Evolutionary conservation across 2,888 invertebrate genomes (phyloP), one percentile per base, ranked within the genome.

Genomic region (Lasioglossum villosulum): DNA sequence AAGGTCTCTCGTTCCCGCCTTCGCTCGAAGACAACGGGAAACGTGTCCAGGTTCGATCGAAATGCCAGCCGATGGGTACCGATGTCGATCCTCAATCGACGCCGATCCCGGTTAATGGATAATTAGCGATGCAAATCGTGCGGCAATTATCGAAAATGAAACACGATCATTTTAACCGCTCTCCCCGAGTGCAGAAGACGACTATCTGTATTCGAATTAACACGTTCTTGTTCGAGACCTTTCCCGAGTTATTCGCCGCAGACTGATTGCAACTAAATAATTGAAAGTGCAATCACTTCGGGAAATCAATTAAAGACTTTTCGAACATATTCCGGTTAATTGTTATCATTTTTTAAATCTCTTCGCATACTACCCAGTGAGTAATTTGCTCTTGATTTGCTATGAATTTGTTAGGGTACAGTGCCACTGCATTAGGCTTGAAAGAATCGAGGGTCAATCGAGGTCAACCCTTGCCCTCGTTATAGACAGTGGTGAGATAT

Each of bases 1-100:
- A 92, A 90, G 91, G 90, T 91, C 91, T 92, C 90, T 88, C 90
- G 88, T 91, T 89, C 80, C 86, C 83, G 86, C 83, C 86, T 83
- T 73, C 80, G 68, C 34, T 42, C 70, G 70, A 34, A 68, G 85
- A 85, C 82, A 82, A 76, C 75, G 42, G 70, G 83, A 78, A 72
- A 76, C 79, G 81, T 66, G 75, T 42, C 45, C 74, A n/a, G 68
- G 70, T 68, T n/a, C 19, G 52, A 14, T 72, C 71, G 78, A 78
- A 78, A 77, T 56, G 68, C 81, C 83, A 23, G 70, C 16, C 66
- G 77, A 75, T 79, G 73, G 59, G 77, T 71, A 30, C 66, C 76
- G 78, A 82, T 82, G 56, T 56, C 45, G 19, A 63, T n/a, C 27
- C 59, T 86, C 80, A 82, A 86, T 87, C 76, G 81, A 77, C 86